A percentile compares a stretch with the other conserved stretches of the same genome.
Evolutionary conservation across 2,113 vertebrate species (phyloP).

Genomic region (Bombycilla garrulus): DNA sequence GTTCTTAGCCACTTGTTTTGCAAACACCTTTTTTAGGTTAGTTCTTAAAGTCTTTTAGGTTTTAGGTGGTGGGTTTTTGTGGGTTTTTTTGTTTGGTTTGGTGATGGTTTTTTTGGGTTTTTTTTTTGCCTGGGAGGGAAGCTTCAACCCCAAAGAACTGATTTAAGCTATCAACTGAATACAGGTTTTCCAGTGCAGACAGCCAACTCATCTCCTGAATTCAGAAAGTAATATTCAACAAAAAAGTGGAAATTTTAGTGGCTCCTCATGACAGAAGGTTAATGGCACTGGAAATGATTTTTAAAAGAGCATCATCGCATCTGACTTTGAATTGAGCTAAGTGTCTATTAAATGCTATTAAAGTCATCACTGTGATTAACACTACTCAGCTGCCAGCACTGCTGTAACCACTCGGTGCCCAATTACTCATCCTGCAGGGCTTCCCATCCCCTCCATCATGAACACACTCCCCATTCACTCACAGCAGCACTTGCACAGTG

Average conservation of each 20-base stretch:
- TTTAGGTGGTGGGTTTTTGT: not conserved
- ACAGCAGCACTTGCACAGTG: not conserved
- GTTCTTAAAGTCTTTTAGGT: not conserved
- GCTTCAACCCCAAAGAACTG: not conserved
- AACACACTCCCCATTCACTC: not conserved
- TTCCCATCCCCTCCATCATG: not conserved
- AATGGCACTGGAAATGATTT: conserved; percentile 35
- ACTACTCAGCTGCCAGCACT: conserved; percentile 32
- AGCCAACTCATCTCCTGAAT: not conserved
- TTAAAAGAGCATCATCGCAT: not conserved
- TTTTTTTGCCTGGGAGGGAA: not conserved
- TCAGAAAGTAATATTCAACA: not conserved
- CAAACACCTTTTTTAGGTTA: not conserved
- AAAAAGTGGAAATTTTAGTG: not conserved
- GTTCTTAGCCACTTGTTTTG: not conserved
- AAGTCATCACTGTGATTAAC: conserved; percentile 56
- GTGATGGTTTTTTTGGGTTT: too few species aligned
- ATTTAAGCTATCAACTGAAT: not conserved
- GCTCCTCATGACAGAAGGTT: not conserved
- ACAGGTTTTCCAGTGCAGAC: not conserved
- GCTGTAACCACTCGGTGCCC: not conserved
- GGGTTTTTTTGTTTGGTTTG: not conserved
- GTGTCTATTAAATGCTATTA: conserved; percentile 57
- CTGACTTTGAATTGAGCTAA: conserved; percentile 20
- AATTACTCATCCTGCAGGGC: conserved; percentile 35